These are phyloP conservation scores for Sthenelais limicola DNA, from an alignment of 2,888 invertebrate genomes.

Conservation along the genomic window DNA sequence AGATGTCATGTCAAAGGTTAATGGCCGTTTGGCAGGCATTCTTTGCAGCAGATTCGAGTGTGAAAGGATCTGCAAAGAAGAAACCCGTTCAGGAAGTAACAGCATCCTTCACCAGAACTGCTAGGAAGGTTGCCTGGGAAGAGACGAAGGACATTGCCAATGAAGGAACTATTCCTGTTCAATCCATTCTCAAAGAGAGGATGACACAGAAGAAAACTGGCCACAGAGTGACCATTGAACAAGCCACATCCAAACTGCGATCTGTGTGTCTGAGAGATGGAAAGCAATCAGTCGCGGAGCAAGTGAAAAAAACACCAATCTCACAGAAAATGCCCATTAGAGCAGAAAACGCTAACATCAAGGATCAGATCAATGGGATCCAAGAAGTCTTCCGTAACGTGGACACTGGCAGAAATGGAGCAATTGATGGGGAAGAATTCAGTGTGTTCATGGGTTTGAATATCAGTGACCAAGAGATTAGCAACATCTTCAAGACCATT, in stretches of 20 bases:
- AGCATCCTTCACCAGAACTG: background rate
- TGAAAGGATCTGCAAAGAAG: background rate
- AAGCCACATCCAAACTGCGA: constrained; percentile 11
- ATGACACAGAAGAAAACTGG: background rate
- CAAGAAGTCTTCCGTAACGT: constrained; percentile 49
- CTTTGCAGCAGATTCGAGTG: constrained; percentile 30
- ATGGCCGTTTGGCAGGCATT: constrained; percentile 52
- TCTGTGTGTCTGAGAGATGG: background rate
- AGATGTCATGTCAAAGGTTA: constrained; percentile 39
- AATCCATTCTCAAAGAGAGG: constrained; percentile 28
- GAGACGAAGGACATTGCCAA: constrained; percentile 39
- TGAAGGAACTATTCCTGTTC: constrained; percentile 37
- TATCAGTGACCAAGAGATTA: constrained; percentile 44
- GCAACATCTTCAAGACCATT: constrained; percentile 45
- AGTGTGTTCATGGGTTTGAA: constrained; percentile 47
- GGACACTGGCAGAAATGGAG: constrained; percentile 51
- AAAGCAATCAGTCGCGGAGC: background rate
- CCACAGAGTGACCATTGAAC: background rate
- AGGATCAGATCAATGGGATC: constrained; percentile 42
- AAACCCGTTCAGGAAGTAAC: constrained; percentile 9
- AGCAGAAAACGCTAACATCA: background rate
- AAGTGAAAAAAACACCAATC: background rate
- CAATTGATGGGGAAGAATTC: constrained; percentile 50
- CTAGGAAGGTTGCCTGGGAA: constrained; percentile 39
- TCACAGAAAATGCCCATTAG: constrained; percentile 9